A percentile compares a stretch with the other conserved stretches of the same genome.
These are phyloP conservation scores for Cinclus cinclus DNA, from an alignment of 2,113 vertebrate species.

Conservation along the genomic window DNA sequence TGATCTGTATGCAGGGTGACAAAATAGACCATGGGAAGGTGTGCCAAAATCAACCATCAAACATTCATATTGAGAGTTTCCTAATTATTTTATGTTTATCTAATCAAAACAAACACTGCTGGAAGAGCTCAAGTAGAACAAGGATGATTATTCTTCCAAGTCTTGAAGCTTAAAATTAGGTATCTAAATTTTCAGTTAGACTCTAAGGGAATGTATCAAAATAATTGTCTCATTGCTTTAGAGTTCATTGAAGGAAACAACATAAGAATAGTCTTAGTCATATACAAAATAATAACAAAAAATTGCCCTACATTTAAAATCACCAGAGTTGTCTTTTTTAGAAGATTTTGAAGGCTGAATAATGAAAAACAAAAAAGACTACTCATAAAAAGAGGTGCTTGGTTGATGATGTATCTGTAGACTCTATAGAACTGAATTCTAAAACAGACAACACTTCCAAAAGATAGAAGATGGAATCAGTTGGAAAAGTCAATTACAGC, in stretches of 20 bases:
- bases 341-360: background rate
- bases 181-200: background rate
- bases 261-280: background rate
- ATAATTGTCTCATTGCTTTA: background rate
- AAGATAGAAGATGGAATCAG: background rate
- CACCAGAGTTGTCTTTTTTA: background rate
- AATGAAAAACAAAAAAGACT: background rate
- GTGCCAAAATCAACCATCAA: conserved; percentile 6
- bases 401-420: background rate
- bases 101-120: conserved; percentile 37
- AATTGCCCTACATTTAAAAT: background rate
- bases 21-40: background rate
- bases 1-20: background rate
- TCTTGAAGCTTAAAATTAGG: background rate
- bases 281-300: background rate
- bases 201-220: background rate
- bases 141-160: background rate
- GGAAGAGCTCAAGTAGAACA: conserved; percentile 5
- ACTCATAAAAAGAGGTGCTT: background rate
- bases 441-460: background rate
- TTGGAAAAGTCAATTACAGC: background rate
- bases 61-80: background rate
- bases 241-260: background rate
- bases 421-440: background rate
- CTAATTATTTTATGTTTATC: conserved; percentile 46